Conservation (phyloP, 2,113 vertebrate species). For the Cisticola juncidis region DNA sequence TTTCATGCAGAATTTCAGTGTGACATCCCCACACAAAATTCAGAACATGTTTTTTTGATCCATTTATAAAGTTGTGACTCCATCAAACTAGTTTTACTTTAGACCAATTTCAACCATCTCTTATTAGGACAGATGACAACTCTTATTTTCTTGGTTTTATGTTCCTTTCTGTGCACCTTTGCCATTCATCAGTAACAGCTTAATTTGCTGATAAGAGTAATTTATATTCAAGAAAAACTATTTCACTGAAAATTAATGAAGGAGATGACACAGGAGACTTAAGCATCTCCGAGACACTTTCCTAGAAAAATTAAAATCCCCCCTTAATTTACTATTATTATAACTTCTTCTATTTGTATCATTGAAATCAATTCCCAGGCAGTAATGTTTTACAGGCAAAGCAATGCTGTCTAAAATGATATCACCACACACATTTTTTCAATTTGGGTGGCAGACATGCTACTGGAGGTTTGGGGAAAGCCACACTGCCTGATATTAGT, state of each 20-base stretch:
- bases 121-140: background rate
- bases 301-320: background rate
- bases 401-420: background rate
- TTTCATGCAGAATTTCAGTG: background rate
- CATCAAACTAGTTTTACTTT: background rate
- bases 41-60: background rate
- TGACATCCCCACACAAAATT: background rate
- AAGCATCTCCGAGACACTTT: background rate
- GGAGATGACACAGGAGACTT: constrained; percentile 17
- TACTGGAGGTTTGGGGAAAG: constrained; percentile 8
- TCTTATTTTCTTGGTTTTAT: background rate
- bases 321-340: constrained; percentile 3
- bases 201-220: background rate
- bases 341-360: background rate
- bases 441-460: background rate
- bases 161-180: background rate
- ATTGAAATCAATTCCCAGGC: constrained; percentile 36
- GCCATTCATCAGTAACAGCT: background rate
- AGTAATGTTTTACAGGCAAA: constrained; percentile 42
- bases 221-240: constrained; percentile 10
- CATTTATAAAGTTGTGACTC: background rate
- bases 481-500: background rate
- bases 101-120: background rate
- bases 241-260: constrained; percentile 37
- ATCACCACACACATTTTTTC: constrained; percentile 16